Evolutionary conservation across 2,797 vertebrate genomes (phyloP).

Genomic region (Tokudaia muenninki): DNA sequence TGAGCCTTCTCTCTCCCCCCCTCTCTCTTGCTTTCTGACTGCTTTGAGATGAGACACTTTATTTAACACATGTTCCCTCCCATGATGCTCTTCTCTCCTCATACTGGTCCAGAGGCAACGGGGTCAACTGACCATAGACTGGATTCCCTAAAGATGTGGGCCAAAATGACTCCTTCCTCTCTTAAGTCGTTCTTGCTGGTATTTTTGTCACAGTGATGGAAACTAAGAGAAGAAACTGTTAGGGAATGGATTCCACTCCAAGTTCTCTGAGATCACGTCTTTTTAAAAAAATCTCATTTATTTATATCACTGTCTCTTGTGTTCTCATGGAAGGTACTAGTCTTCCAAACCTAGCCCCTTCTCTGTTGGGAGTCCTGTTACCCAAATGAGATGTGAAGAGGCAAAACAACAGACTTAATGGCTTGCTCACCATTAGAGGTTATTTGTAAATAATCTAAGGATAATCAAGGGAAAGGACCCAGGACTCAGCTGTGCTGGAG

Average conservation of each 20-base stretch:
- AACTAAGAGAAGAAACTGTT: neutral
- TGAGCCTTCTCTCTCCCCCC: too few relatives aligned
- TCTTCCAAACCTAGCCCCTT: neutral
- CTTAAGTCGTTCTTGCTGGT: neutral
- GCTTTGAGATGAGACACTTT: neutral
- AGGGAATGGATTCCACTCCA: neutral
- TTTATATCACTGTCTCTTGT: neutral
- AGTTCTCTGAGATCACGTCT: neutral
- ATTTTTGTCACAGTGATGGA: neutral
- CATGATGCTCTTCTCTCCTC: neutral
- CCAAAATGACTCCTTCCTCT: neutral
- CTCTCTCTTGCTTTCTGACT: neutral
- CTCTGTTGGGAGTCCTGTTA: neutral
- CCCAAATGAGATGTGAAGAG: slow-evolving; percentile 26
- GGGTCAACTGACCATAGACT: neutral
- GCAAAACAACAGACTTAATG: neutral
- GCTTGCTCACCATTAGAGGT: neutral
- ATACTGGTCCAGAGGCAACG: neutral
- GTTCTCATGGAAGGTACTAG: neutral
- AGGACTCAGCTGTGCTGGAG: neutral
- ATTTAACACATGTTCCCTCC: neutral
- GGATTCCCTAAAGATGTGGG: neutral
- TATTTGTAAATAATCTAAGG: neutral
- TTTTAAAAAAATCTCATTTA: neutral
- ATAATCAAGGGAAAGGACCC: neutral